phyloP scores from a whole-genome alignment of 2,888 invertebrate species.

The Mongoloraphidia duomilia region DNA sequence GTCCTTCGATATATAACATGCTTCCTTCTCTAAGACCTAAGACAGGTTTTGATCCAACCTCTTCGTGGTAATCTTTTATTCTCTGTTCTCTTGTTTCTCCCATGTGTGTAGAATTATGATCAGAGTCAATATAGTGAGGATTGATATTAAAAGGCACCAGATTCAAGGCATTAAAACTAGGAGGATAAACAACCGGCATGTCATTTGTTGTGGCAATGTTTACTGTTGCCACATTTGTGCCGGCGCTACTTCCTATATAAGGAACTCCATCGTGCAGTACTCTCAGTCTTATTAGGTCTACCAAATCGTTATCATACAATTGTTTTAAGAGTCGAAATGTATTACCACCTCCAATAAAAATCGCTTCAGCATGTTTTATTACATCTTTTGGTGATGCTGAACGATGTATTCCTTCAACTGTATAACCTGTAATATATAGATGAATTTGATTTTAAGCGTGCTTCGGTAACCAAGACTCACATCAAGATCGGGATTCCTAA shows the following conservation, averaged over 20 bases:
- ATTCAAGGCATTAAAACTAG: slow-evolving; percentile 52
- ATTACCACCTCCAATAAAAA: slow-evolving; percentile 71
- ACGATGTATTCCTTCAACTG: slow-evolving; percentile 51
- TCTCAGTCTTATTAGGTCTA: slow-evolving; percentile 44
- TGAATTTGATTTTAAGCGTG: background rate
- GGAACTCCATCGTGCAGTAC: slow-evolving; percentile 48
- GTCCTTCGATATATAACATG: slow-evolving; percentile 43
- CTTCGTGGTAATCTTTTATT: slow-evolving; percentile 50
- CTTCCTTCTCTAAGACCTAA: slow-evolving; percentile 61
- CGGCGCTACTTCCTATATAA: slow-evolving; percentile 70
- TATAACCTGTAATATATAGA: slow-evolving; percentile 29
- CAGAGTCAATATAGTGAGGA: slow-evolving; percentile 62
- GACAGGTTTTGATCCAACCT: slow-evolving; percentile 42
- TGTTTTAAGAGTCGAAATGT: slow-evolving; percentile 59
- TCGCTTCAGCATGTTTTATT: slow-evolving; percentile 45
- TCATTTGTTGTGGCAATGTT: slow-evolving; percentile 77
- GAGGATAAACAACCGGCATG: slow-evolving; percentile 74
- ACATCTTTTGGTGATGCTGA: slow-evolving; percentile 38
- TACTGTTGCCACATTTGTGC: slow-evolving; percentile 67
- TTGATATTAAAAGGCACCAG: slow-evolving; percentile 75
- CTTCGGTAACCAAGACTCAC: no score
- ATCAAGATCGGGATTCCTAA: no score
- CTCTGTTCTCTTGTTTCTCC: slow-evolving; percentile 68
- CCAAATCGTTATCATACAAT: slow-evolving; percentile 50
- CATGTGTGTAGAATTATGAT: slow-evolving; percentile 47